A percentile compares a stretch with the other conserved stretches of the same genome.
Conservation (phyloP, 2,797 vertebrate species). For the Spinus olivaceus region DNA sequence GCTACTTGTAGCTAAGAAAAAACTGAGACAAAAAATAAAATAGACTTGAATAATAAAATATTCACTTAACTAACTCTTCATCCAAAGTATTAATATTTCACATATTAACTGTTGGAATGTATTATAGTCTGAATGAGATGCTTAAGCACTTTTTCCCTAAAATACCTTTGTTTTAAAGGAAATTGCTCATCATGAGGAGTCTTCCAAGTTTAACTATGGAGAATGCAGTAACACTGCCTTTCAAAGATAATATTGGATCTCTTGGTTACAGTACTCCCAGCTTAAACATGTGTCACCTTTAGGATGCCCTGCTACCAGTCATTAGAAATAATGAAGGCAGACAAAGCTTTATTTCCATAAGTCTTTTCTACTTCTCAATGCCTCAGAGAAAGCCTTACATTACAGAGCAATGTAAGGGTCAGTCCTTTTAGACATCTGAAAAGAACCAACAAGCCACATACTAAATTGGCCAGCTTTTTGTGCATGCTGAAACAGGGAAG, state of each 20-base stretch:
- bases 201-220: not conserved
- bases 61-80: not conserved
- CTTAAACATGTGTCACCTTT: not conserved
- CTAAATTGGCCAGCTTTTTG: not conserved
- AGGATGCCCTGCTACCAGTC: conserved; percentile 15
- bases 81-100: not conserved
- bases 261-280: not conserved
- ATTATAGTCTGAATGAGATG: not conserved
- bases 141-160: not conserved
- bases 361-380: conserved; percentile 13
- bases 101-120: not conserved
- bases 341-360: conserved; percentile 45
- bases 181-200: not conserved
- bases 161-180: not conserved
- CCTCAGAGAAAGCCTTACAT: conserved; percentile 16
- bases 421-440: not conserved
- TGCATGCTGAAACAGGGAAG: not conserved
- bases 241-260: not conserved
- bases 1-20: not conserved
- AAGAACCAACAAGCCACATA: conserved; percentile 10
- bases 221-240: conserved; percentile 10
- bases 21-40: not conserved
- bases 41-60: not conserved
- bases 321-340: conserved; percentile 21
- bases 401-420: conserved; percentile 3